A percentile compares a stretch with the other conserved stretches of the same genome.
Evolutionary conservation across 2,888 invertebrate species (phyloP).

Genomic region (Drosophila flavopinicola): DNA sequence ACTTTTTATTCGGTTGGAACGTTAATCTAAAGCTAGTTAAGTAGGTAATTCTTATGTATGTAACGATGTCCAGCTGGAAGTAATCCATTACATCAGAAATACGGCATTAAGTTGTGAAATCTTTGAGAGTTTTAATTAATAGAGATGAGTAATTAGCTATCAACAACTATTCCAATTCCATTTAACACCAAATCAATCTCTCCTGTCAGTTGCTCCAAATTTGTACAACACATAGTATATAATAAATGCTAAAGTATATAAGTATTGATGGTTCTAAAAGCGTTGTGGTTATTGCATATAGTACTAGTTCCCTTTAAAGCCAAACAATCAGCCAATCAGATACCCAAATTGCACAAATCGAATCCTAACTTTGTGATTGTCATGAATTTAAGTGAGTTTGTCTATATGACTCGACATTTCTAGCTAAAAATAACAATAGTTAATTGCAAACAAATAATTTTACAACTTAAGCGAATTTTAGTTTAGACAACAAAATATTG

Average conservation of each 20-base stretch:
- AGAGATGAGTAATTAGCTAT: too few species aligned
- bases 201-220: conserved; percentile 18
- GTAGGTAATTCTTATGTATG: conserved; percentile 13
- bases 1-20: conserved; percentile 25
- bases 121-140: conserved; percentile 32
- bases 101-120: conserved; percentile 17
- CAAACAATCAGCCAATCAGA: conserved; percentile 38
- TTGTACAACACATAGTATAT: not conserved
- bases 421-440: conserved; percentile 49
- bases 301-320: conserved; percentile 35
- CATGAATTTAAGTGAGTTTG: conserved; percentile 72
- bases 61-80: conserved; percentile 16
- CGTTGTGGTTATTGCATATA: conserved; percentile 67
- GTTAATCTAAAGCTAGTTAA: conserved; percentile 26
- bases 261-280: conserved; percentile 44
- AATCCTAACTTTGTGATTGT: conserved; percentile 77
- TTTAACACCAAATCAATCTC: conserved; percentile 1
- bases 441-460: conserved; percentile 34
- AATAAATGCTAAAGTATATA: conserved; percentile 3
- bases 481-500: conserved; percentile 58
- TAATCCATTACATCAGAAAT: not conserved
- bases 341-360: conserved; percentile 50
- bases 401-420: conserved; percentile 37
- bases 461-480: conserved; percentile 30
- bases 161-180: conserved; percentile 2